phyloP scores from a whole-genome alignment of 35 echinoderm and acorn worm genomes.

The Acanthaster planci region DNA sequence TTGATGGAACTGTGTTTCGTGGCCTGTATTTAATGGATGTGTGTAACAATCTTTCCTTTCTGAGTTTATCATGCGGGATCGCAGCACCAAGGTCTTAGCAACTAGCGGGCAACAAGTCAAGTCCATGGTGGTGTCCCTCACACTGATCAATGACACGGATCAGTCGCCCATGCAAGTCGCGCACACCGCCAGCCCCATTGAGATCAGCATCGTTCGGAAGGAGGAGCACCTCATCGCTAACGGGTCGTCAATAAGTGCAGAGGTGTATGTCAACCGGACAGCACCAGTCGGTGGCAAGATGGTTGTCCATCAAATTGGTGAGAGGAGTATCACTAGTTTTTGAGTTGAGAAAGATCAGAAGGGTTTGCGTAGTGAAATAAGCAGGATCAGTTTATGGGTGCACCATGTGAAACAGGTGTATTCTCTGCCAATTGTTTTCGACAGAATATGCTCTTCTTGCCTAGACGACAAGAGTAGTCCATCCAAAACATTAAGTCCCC shows the following conservation, averaged over 20 bases:
- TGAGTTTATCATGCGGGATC: conserved; percentile 11
- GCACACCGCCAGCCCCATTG: neutral
- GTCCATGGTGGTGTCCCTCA: neutral
- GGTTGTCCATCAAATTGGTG: neutral
- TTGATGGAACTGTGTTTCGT: too few species aligned
- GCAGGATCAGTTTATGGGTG: too few species aligned
- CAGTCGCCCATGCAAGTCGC: neutral
- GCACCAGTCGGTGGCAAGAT: conserved; percentile 9
- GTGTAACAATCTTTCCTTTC: too few species aligned
- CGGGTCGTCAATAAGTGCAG: neutral
- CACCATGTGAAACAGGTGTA: too few species aligned
- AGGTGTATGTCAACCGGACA: neutral
- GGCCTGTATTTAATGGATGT: too few species aligned
- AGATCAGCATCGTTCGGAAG: neutral
- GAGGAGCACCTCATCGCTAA: neutral
- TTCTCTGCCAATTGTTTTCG: too few species aligned
- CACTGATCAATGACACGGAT: conserved; percentile 3
- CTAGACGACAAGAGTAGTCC: too few species aligned
- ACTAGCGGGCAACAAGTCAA: neutral
- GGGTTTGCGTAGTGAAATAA: too few species aligned
- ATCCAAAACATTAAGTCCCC: too few species aligned
- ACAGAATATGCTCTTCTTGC: too few species aligned
- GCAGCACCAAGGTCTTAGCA: conserved; percentile 33
- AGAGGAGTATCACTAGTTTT: neutral
- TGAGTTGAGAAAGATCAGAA: too few species aligned